Evolutionary conservation across 2,113 vertebrate genomes (phyloP), one percentile per base, ranked within the genome.

Genomic region (Strigops habroptila): DNA sequence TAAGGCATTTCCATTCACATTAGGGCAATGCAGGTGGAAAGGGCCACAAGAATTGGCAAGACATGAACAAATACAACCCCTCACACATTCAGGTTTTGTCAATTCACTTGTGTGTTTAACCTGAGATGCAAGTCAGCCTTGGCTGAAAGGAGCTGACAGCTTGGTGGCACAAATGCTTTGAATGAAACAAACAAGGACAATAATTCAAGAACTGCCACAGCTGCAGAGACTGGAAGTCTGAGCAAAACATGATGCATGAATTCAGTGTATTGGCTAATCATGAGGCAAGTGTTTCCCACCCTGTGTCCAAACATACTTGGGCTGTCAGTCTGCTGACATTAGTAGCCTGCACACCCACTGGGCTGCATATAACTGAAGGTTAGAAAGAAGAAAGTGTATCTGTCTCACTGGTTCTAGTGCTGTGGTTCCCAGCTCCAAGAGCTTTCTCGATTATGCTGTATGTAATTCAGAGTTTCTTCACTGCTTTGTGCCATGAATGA

Each of bases 401-500:
- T 41, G 11, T 67, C 39, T 59, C 10, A 0, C 59, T 57, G 16
- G 21, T 80, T 35, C 30, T 59, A 8, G 27, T 18, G 52, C 44
- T 69, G 68, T 31, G 37, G 24, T 14, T 27, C 43, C 35, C 1
- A 8, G 37, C 68, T 95, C 48, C 64, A 46, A 62, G 69, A 85
- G 83, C 68, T 94, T 94, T 91, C 39, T 87, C 60, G 59, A 25
- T 84, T 90, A 87, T 3, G 13, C 73, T 43, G 43, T 28, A 31
- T 21, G 14, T 83, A 83, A 88, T 81, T 81, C 73, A 75, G 67
- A 64, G 70, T 92, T 87, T 73, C 79, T 95, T 88, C 48, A 73
- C n/a, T 92, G 70, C 35, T 92, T 90, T 94, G 35, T 90, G 73
- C 79, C 2, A 1, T 31, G n/a, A 59, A 59, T 92, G 64, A 83